A percentile compares a stretch with the other conserved stretches of the same genome.
Evolutionary conservation across 1,140 invertebrate genomes (phyloP).

Genomic region (Gryllus bimaculatus): DNA sequence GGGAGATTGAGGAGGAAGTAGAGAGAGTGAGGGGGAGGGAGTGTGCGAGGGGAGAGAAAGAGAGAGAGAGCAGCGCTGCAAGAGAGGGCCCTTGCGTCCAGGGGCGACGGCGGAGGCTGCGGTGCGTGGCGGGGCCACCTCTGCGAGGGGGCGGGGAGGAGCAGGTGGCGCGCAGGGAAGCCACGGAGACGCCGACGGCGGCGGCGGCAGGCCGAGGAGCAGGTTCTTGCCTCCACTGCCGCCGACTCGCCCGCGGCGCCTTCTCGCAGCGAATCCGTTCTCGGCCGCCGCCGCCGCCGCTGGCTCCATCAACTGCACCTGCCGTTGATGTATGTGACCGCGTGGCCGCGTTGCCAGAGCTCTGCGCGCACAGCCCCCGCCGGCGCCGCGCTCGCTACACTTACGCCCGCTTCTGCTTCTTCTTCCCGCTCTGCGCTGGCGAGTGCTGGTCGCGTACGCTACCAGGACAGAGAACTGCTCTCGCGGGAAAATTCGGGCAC

Average conservation of each 20-base stretch:
- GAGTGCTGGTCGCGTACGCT: too few species aligned
- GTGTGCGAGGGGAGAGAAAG: too few species aligned
- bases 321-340: slow-evolving; percentile 15
- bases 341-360: slow-evolving; percentile 8
- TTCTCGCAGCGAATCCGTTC: slow-evolving; percentile 7
- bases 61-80: too few species aligned
- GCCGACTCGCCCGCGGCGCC: neutral
- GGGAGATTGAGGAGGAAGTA: too few species aligned
- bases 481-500: too few species aligned
- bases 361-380: neutral
- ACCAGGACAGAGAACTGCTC: too few species aligned
- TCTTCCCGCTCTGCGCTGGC: neutral
- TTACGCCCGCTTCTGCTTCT: neutral
- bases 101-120: neutral
- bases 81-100: too few species aligned
- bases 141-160: too few species aligned
- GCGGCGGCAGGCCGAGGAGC: neutral
- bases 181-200: neutral
- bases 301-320: slow-evolving; percentile 16
- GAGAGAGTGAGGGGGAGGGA: too few species aligned
- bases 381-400: neutral
- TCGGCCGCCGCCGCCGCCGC: neutral
- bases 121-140: neutral
- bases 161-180: neutral
- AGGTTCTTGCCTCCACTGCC: neutral